These are phyloP conservation scores for Sebastolobus altivelis DNA, from an alignment of 2,797 vertebrate species.

Conservation along the genomic window DNA sequence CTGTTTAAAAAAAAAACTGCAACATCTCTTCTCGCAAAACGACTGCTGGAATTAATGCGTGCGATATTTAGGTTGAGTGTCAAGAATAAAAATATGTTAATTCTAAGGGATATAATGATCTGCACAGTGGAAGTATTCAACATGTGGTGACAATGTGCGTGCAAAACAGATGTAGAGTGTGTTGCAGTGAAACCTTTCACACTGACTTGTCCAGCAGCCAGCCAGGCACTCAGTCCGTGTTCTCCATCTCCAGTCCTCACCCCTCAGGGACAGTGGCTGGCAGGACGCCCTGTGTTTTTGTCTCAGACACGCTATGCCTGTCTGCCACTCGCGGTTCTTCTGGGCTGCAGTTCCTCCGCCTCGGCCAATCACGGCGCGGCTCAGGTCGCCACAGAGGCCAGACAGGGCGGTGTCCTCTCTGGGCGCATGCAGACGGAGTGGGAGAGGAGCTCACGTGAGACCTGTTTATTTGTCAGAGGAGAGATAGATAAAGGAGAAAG, in stretches of 20 bases:
- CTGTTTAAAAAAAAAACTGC: conserved; percentile 20
- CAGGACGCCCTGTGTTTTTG: conserved; percentile 78
- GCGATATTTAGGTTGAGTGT: conserved; percentile 21
- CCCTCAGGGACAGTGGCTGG: conserved; percentile 74
- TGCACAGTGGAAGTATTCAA: conserved; percentile 35
- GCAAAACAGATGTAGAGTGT: conserved; percentile 55
- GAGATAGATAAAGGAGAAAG: conserved; percentile 19
- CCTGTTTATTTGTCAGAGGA: conserved; percentile 69
- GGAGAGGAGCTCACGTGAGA: conserved; percentile 75
- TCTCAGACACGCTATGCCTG: conserved; percentile 73
- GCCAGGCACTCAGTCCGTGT: conserved; percentile 53
- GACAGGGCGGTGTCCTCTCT: conserved; percentile 73
- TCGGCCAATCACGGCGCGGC: conserved; percentile 53
- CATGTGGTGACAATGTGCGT: conserved; percentile 47
- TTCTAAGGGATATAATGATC: conserved; percentile 33
- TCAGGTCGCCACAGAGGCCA: conserved; percentile 64
- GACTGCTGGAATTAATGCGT: conserved; percentile 22
- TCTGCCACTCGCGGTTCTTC: conserved; percentile 58
- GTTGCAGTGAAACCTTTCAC: conserved; percentile 49
- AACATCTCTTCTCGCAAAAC: background rate
- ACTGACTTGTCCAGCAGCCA: conserved; percentile 57
- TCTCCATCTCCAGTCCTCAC: conserved; percentile 57
- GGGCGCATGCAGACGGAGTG: conserved; percentile 39
- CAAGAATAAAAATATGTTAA: conserved; percentile 9
- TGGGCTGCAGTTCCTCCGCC: conserved; percentile 20